These are phyloP conservation scores for Eremophila alpestris DNA, from an alignment of 2,797 vertebrate species.

Conservation along the genomic window DNA sequence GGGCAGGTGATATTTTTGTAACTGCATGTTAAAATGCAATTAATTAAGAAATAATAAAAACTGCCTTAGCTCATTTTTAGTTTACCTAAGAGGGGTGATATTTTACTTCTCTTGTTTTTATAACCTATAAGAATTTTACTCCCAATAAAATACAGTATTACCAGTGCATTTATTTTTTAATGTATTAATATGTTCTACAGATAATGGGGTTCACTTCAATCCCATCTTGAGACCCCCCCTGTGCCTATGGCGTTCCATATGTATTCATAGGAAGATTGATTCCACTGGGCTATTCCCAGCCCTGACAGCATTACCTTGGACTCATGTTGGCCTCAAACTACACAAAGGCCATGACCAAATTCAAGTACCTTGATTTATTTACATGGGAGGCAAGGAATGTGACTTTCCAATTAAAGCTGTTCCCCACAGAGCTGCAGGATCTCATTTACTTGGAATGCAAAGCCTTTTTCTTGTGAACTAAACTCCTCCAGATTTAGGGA, in stretches of 20 bases:
- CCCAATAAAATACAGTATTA: neutral
- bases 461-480: conserved; percentile 8
- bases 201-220: neutral
- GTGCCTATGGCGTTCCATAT: neutral
- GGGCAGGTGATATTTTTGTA: neutral
- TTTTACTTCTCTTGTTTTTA: neutral
- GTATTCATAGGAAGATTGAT: neutral
- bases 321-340: neutral
- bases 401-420: conserved; percentile 48
- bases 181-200: neutral
- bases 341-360: neutral
- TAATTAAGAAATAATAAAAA: neutral
- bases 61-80: neutral
- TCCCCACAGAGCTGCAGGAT: conserved; percentile 20
- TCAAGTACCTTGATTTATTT: conserved; percentile 28
- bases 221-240: neutral
- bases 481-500: conserved; percentile 23
- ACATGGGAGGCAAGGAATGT: neutral
- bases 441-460: conserved; percentile 52
- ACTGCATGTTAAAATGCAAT: neutral
- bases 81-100: neutral
- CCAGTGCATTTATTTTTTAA: conserved; percentile 14
- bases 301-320: neutral
- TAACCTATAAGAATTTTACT: neutral
- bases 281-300: neutral